A percentile compares a stretch with the other conserved stretches of the same genome.
Conservation (phyloP, 2,113 vertebrate genomes). For the Boleophthalmus pectinirostris region DNA sequence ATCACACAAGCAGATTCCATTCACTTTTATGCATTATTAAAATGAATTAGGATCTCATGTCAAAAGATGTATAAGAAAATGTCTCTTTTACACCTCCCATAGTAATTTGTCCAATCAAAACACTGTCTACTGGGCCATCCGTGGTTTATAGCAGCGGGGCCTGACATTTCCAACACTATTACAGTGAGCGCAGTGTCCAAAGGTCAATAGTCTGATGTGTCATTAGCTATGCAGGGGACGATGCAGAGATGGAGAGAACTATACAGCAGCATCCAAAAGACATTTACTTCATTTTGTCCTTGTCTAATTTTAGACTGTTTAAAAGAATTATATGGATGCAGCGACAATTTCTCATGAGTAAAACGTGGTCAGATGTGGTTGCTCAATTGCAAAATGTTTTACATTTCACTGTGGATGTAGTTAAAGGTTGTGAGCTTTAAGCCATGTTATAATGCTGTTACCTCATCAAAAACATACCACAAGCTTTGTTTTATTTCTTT, state of each 20-base stretch:
- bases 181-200: conserved; percentile 46
- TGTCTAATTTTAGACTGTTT: not conserved
- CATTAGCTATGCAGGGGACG: conserved; percentile 30
- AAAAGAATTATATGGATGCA: conserved; percentile 17
- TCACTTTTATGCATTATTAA: not conserved
- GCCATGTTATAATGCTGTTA: too few species aligned
- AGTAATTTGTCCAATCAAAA: conserved; percentile 48
- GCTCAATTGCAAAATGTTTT: too few species aligned
- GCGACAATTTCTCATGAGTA: conserved; percentile 27
- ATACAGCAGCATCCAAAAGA: conserved; percentile 21
- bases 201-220: conserved; percentile 59
- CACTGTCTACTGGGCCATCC: conserved; percentile 25
- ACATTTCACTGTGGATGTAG: too few species aligned
- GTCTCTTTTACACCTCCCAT: conserved; percentile 5
- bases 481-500: too few species aligned
- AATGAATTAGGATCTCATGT: not conserved
- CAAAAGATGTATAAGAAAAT: conserved; percentile 22
- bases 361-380: not conserved
- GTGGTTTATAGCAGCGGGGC: conserved; percentile 40
- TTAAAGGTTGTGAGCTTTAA: too few species aligned
- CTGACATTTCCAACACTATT: conserved; percentile 61
- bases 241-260: conserved; percentile 26
- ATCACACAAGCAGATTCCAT: not conserved
- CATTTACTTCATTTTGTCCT: conserved; percentile 37
- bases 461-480: too few species aligned